Evolutionary conservation across 2,113 vertebrate genomes (phyloP).

Genomic region (Rhinopomastus cyanomelas): DNA sequence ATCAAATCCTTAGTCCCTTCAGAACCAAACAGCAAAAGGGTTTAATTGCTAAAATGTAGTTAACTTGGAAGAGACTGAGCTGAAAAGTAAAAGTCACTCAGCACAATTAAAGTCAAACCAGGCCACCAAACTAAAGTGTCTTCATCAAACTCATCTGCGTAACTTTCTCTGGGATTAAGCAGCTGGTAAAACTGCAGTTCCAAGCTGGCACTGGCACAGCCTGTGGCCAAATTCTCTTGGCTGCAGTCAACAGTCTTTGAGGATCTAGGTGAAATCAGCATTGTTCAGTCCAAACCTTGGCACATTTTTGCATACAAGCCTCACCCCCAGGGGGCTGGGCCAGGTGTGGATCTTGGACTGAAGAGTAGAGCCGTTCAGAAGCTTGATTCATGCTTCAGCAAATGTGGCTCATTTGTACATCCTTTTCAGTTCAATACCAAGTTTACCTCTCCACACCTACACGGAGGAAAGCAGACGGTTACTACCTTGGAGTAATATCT

Average conservation of each 20-base stretch:
- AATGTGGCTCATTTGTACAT: not conserved
- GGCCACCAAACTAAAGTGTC: not conserved
- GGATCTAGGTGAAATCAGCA: not conserved
- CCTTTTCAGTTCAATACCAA: not conserved
- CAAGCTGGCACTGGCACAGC: not conserved
- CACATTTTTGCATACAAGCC: not conserved
- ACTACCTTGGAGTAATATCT: not conserved
- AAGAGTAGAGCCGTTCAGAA: not conserved
- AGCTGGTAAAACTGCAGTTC: not conserved
- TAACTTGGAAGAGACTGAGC: too few species aligned
- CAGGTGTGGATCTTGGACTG: not conserved
- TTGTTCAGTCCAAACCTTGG: not conserved
- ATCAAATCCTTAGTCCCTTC: accelerated
- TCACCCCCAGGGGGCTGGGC: not conserved
- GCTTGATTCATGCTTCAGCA: not conserved
- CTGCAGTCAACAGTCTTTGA: not conserved
- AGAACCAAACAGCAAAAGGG: not conserved
- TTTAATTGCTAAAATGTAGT: not conserved
- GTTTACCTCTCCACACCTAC: not conserved
- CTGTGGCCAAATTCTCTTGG: not conserved
- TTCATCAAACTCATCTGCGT: not conserved
- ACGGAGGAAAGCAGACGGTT: not conserved
- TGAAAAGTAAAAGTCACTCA: too few species aligned
- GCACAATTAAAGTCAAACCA: too few species aligned
- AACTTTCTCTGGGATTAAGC: not conserved